Evolutionary conservation across 2,113 vertebrate genomes (phyloP), one percentile per base, ranked within the genome.

Genomic region (Ailuropoda melanoleuca): DNA sequence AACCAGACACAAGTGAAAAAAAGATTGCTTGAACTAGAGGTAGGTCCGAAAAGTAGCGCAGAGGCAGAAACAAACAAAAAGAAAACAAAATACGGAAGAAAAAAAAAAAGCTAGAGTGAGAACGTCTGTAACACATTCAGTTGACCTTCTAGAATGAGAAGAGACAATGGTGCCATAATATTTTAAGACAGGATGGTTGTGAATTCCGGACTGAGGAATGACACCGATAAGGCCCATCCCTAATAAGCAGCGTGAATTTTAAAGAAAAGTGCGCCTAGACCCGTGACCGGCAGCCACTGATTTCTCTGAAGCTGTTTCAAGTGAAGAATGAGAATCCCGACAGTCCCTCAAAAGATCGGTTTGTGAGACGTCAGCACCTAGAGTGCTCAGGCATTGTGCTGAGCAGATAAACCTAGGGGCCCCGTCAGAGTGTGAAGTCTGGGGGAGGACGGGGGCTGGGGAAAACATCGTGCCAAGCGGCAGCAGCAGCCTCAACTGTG

Each of bases 131-230:
- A 53, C n/a, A 60, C 14, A 50, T 80, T 91, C 21, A 55, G 64
- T 78, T 93, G 64, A 31, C n/a, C 18, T 74, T 84, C 39, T 90
- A 81, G 43, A 93, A 88, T 93, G 24, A 46, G 26, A 60, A 75
- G 55, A 87, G 50, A 77, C 13, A 85, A 62, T 9, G 13, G 8
- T 43, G 7, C 56, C 68, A 37, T 19, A 31, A 31, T 72, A 62
- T 62, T 90, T 90, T 68, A 86, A 70, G 24, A 90, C 58, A 48
- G 8, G 14, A 53, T 24, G 29, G 56, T 56, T 53, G 34, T 10
- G 19, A 90, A 58, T 85, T 23, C 55, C 64, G 74, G 39, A 72
- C 62, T 34, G 55, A 37, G 23, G 29, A 85, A 56, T 29, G 34
- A 84, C 15, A 39, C 19, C 17, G 26, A 1, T 75, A 53, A 46